Conservation (phyloP, 2,888 invertebrate genomes). For the Micoletzkya japonica region DNA sequence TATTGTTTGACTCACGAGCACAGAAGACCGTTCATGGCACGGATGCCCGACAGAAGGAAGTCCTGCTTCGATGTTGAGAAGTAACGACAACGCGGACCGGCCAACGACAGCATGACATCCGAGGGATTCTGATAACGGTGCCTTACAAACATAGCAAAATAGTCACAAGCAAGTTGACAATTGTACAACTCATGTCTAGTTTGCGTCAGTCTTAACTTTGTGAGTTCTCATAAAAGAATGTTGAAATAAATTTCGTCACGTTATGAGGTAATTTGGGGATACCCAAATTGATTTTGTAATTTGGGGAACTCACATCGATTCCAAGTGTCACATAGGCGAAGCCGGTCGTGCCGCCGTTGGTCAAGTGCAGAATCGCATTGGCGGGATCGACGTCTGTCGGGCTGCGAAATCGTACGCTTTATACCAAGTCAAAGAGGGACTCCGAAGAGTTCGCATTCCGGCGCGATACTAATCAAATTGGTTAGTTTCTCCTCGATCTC, state of each 20-base stretch:
- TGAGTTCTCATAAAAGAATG: too few relatives aligned
- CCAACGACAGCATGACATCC: conserved; percentile 33
- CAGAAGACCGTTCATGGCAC: conserved; percentile 42
- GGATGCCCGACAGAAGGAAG: conserved; percentile 40
- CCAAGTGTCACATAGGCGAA: conserved; percentile 40
- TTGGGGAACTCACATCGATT: conserved; percentile 25
- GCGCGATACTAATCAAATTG: not conserved
- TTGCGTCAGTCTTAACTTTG: too few relatives aligned
- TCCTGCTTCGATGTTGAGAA: conserved; percentile 32
- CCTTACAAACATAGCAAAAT: not conserved
- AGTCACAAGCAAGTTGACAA: not conserved
- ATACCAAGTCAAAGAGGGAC: too few relatives aligned
- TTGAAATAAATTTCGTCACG: not conserved
- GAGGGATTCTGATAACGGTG: conserved; percentile 26
- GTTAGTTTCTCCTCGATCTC: not conserved
- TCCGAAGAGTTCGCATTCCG: too few relatives aligned
- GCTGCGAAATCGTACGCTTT: conserved; percentile 32
- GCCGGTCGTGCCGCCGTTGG: conserved; percentile 41
- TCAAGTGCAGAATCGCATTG: conserved; percentile 32
- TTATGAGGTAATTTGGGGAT: not conserved
- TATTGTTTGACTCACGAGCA: conserved; percentile 48
- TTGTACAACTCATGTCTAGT: too few relatives aligned
- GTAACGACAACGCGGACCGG: conserved; percentile 36
- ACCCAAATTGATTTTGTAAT: not conserved
- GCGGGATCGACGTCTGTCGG: conserved; percentile 49